Percentiles rank a stretch among this genome's conserved stretches.
These are phyloP conservation scores for Drosophila nigricruria DNA, from an alignment of 2,888 invertebrate species.

Conservation along the genomic window DNA sequence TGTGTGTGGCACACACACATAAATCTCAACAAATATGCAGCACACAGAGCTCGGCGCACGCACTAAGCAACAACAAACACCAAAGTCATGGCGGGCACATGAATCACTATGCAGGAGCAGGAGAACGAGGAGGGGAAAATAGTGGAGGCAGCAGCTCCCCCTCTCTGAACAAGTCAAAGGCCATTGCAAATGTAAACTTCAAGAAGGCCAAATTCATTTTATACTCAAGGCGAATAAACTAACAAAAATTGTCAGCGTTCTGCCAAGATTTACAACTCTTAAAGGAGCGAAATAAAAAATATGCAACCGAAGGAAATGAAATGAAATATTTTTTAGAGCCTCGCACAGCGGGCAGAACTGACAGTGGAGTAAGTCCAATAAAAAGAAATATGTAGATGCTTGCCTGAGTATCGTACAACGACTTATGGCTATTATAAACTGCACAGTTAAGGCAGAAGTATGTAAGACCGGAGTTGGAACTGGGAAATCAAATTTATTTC, in stretches of 20 bases:
- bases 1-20: slow-evolving; percentile 42
- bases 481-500: background rate
- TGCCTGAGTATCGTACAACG: too few relatives aligned
- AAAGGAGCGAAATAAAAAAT: slow-evolving; percentile 9
- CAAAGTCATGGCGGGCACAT: slow-evolving; percentile 45
- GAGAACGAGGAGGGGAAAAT: background rate
- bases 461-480: background rate
- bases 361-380: background rate
- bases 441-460: background rate
- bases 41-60: slow-evolving; percentile 41
- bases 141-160: too few relatives aligned
- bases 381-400: background rate
- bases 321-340: slow-evolving; percentile 9
- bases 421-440: background rate
- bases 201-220: slow-evolving; percentile 54
- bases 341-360: background rate
- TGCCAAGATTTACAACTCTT: slow-evolving; percentile 39
- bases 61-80: slow-evolving; percentile 45
- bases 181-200: slow-evolving; percentile 50
- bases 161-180: slow-evolving; percentile 43
- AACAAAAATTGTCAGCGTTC: slow-evolving; percentile 35
- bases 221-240: slow-evolving; percentile 25
- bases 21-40: slow-evolving; percentile 68
- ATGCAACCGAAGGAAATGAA: background rate
- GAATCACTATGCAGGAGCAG: slow-evolving; percentile 44